These are phyloP conservation scores for Drosophila silvestris DNA, from an alignment of 2,888 invertebrate species.

Conservation along the genomic window DNA sequence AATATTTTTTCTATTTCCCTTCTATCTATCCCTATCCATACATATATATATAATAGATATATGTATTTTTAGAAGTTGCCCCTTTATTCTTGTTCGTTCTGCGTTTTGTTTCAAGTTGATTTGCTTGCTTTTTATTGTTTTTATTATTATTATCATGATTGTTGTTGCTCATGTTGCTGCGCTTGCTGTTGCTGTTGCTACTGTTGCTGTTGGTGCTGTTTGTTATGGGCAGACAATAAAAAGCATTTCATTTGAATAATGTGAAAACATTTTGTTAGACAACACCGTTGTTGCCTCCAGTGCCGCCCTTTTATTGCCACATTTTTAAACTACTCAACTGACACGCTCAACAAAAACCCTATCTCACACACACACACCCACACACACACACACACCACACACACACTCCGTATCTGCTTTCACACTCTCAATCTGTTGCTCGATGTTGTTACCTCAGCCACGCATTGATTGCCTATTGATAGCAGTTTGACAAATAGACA, in stretches of 20 bases:
- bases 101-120: slow-evolving; percentile 30
- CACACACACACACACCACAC: neutral
- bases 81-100: slow-evolving; percentile 6
- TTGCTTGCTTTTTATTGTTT: slow-evolving; percentile 26
- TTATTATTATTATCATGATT: slow-evolving; percentile 27
- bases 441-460: slow-evolving; percentile 4
- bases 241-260: slow-evolving; percentile 77
- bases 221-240: slow-evolving; percentile 62
- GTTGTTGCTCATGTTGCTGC: neutral
- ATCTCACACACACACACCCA: neutral
- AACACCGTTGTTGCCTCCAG: slow-evolving; percentile 26
- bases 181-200: fast-evolving
- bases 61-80: neutral
- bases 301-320: slow-evolving; percentile 21
- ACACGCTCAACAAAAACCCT: slow-evolving; percentile 2
- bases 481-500: slow-evolving; percentile 24
- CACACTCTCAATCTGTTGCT: slow-evolving; percentile 33
- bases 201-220: slow-evolving; percentile 22
- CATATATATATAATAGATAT: neutral
- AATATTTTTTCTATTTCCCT: slow-evolving; percentile 38
- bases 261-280: slow-evolving; percentile 71
- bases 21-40: neutral
- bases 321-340: slow-evolving; percentile 37
- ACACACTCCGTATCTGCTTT: neutral
- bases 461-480: slow-evolving; percentile 63